Base-by-base conservation (phyloP, 1,140 invertebrate genomes). In the Aphelenchoides avenae region DNA sequence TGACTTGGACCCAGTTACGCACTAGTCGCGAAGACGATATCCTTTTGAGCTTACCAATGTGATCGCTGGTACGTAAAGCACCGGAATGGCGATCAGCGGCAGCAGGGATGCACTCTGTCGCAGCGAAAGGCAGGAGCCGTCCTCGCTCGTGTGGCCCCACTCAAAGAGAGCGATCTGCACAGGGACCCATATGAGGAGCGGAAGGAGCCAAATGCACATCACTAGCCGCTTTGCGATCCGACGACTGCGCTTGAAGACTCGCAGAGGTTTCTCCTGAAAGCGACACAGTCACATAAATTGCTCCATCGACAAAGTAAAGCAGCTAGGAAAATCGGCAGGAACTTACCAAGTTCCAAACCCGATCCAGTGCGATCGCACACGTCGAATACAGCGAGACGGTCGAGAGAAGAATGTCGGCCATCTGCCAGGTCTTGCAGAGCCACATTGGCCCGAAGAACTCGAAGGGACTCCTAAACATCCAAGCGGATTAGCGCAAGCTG, bases 341-440 rank as follows among this genome's bases (percentile, higher is more conserved):
- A 7, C 26, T 41, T 7, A n/a, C n/a, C n/a, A 62, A 34, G 51
- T 62, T 62, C 60, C 58, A 63, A 22, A 52, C 49, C n/a, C 60
- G 13, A 41, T 62, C 60, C n/a, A 62, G 39, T 15, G 50, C 57
- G 33, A 62, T 62, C 20, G 60, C 60, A 44, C 60, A 64, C 37
- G 57, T 64, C 27, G 58, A 63, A 47, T 62, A 62, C 29, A 62
- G 34, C 13, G 59, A 63, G 11, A 59, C 51, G 9, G 60, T 64
- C 24, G 18, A 54, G 15, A 63, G 29, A 11, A 62, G 22, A 40
- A 62, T 26, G 46, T 62, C 60, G 11, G 24, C 20, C 13, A 63
- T 5, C 36, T 62, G 60, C 60, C 60, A 62, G 2, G 20, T 7
- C 27, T 56, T 36, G 31, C 58, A 62, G 26, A 60, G 27, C 55